Percentiles rank a stretch among this genome's conserved stretches.
phyloP scores from a whole-genome alignment of 92 coral and sea anemone species.

The Parazoanthus atlanticus region DNA sequence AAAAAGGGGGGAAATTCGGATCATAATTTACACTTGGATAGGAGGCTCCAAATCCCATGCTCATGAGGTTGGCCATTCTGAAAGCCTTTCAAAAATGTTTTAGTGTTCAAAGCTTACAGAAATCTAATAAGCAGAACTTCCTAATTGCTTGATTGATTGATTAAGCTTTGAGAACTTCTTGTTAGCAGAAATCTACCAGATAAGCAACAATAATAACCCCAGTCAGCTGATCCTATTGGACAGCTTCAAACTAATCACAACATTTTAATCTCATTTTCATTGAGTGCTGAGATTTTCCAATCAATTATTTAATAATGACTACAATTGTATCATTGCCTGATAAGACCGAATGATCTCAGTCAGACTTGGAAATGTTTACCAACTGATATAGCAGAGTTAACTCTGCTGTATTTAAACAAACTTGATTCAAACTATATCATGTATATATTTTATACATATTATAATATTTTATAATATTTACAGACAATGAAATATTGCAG shows the following conservation, averaged over 20 bases:
- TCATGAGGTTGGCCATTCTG: conserved; percentile 64
- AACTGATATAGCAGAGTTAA: neutral
- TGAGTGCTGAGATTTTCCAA: conserved; percentile 20
- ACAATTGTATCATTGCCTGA: conserved; percentile 26
- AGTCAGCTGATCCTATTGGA: conserved; percentile 14
- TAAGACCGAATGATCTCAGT: neutral
- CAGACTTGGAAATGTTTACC: neutral
- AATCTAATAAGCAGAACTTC: conserved; percentile 57
- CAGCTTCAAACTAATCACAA: conserved; percentile 14
- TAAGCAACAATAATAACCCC: conserved; percentile 54
- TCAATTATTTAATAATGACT: conserved; percentile 27
- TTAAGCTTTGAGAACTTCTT: conserved; percentile 63
- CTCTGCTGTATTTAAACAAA: too few relatives aligned
- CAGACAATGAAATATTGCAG: neutral
- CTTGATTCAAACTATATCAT: neutral
- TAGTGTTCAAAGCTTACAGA: conserved; percentile 46
- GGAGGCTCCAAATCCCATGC: conserved; percentile 73
- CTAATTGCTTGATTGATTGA: conserved; percentile 70
- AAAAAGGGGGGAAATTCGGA: conserved; percentile 64
- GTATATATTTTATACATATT: too few relatives aligned
- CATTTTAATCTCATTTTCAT: conserved; percentile 30
- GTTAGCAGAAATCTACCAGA: conserved; percentile 62
- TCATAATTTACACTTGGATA: conserved; percentile 73
- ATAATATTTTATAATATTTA: neutral
- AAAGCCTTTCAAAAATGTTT: conserved; percentile 33